These are phyloP conservation scores for Antheraea pernyi DNA, from an alignment of 1,140 invertebrate species.

Conservation along the genomic window DNA sequence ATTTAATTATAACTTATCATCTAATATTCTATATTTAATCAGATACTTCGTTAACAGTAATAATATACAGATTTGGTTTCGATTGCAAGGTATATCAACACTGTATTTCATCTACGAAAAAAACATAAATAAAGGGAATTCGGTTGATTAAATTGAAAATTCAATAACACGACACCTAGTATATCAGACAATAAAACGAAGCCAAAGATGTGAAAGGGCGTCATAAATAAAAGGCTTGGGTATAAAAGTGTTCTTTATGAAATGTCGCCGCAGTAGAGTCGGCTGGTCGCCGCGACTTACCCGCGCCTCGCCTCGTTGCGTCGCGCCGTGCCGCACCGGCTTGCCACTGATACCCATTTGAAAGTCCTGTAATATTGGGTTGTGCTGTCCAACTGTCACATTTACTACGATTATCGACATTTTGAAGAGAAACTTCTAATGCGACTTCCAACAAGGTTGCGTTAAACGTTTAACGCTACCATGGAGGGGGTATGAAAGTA, in stretches of 20 bases:
- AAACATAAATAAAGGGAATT: not conserved
- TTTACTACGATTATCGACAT: constrained; percentile 38
- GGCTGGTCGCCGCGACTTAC: constrained; percentile 13
- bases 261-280: constrained; percentile 63
- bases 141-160: constrained; percentile 28
- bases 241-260: constrained; percentile 78
- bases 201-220: constrained; percentile 65
- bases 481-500: too few species aligned
- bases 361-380: constrained; percentile 69
- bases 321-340: constrained; percentile 41
- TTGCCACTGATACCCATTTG: constrained; percentile 68
- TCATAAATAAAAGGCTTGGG: constrained; percentile 73
- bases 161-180: constrained; percentile 38
- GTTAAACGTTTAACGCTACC: too few species aligned
- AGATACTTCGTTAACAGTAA: too few species aligned
- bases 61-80: too few species aligned
- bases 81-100: not conserved
- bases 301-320: constrained; percentile 37
- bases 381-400: constrained; percentile 32
- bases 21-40: too few species aligned
- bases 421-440: too few species aligned
- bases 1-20: too few species aligned
- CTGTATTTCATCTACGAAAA: not conserved
- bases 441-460: too few species aligned
- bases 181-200: constrained; percentile 59